phyloP scores from a whole-genome alignment of 2,888 invertebrate genomes.

The Apocheima hispidaria region DNA sequence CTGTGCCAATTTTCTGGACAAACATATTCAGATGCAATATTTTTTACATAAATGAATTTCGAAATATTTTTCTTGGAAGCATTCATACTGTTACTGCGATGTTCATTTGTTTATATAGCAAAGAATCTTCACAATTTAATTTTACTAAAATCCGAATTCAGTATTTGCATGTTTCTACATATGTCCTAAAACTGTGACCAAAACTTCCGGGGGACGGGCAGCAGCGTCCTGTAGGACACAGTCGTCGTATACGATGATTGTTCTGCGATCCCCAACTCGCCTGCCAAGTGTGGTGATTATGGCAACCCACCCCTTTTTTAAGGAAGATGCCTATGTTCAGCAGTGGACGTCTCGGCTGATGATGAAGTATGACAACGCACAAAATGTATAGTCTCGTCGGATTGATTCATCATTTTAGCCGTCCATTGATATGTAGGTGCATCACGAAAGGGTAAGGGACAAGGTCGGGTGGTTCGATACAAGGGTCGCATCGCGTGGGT shows the following conservation, averaged over 20 bases:
- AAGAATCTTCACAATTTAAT: too few relatives aligned
- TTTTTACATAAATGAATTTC: conserved; percentile 1
- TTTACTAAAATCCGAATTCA: too few relatives aligned
- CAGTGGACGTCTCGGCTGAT: too few relatives aligned
- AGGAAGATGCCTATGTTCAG: too few relatives aligned
- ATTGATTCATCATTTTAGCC: conserved; percentile 9
- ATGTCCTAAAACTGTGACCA: too few relatives aligned
- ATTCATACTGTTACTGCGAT: background rate
- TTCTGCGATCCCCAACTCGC: too few relatives aligned
- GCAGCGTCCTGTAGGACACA: too few relatives aligned
- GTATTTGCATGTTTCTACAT: background rate
- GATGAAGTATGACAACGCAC: background rate
- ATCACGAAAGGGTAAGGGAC: conserved; percentile 18
- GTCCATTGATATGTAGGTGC: conserved; percentile 25
- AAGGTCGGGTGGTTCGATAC: conserved; percentile 18
- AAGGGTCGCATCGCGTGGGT: conserved; percentile 43
- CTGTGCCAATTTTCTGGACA: conserved; percentile 23
- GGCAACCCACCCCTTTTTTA: too few relatives aligned
- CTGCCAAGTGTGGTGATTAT: too few relatives aligned
- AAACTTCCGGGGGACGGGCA: too few relatives aligned
- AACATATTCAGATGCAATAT: conserved; percentile 4
- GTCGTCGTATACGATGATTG: too few relatives aligned
- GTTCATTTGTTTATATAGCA: too few relatives aligned
- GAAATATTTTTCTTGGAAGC: background rate
- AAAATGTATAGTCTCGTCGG: background rate